phyloP scores from a whole-genome alignment of 2,888 invertebrate genomes.

The Sarcophaga carnaria region DNA sequence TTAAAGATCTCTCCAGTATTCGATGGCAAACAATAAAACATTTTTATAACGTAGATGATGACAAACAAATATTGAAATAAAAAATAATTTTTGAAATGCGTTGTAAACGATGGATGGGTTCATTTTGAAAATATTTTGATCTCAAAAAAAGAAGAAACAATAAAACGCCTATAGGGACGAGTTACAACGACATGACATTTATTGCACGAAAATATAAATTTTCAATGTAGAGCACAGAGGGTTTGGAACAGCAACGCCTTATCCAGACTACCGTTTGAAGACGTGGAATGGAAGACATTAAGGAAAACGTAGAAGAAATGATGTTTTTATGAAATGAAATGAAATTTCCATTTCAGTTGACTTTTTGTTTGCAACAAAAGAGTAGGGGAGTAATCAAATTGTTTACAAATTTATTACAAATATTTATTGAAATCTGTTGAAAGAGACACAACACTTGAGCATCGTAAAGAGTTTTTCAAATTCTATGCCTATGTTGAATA shows the following conservation, averaged over 20 bases:
- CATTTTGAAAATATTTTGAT: too few relatives aligned
- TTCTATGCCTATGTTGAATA: too few relatives aligned
- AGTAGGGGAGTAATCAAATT: neutral
- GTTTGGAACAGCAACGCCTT: conserved; percentile 55
- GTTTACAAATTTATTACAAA: conserved; percentile 33
- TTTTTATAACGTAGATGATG: conserved; percentile 2
- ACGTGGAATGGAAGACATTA: too few relatives aligned
- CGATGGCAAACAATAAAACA: neutral
- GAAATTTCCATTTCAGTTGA: conserved; percentile 36
- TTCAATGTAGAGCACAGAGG: conserved; percentile 58
- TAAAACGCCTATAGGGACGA: conserved; percentile 60
- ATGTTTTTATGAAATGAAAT: too few relatives aligned
- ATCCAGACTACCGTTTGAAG: conserved; percentile 24
- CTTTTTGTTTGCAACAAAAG: conserved; percentile 22
- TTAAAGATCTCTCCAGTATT: conserved; percentile 14
- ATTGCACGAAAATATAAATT: conserved; percentile 47
- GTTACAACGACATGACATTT: conserved; percentile 47
- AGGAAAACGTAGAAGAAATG: too few relatives aligned
- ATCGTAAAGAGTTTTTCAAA: too few relatives aligned
- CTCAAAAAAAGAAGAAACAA: neutral
- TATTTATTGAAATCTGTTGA: conserved; percentile 35
- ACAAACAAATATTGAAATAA: neutral
- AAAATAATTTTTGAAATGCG: too few relatives aligned
- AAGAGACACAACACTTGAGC: neutral
- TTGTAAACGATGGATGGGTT: too few relatives aligned